Percentiles rank a stretch among this genome's conserved stretches.
phyloP scores from a whole-genome alignment of 2,797 vertebrate species.

The Jordanella pulchra region DNA sequence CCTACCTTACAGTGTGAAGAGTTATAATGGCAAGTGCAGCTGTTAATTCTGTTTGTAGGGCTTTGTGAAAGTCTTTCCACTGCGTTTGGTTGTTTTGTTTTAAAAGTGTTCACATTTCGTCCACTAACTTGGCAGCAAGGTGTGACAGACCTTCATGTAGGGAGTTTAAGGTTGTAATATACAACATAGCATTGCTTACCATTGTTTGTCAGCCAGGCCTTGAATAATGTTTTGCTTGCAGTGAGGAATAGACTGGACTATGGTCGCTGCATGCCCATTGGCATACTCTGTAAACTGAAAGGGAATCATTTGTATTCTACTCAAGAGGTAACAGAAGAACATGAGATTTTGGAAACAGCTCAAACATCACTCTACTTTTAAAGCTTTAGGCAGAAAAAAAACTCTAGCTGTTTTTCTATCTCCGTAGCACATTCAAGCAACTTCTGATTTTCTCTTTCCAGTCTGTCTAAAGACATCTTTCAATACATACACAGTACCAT shows the following conservation, averaged over 20 bases:
- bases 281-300: conserved; percentile 78
- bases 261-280: conserved; percentile 78
- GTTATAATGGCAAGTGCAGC: background rate
- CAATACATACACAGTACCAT: conserved; percentile 22
- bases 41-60: background rate
- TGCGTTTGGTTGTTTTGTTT: background rate
- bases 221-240: conserved; percentile 75
- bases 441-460: conserved; percentile 63
- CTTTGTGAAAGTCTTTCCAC: background rate
- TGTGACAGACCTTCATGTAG: conserved; percentile 68
- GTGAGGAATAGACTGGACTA: conserved; percentile 79
- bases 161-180: conserved; percentile 58
- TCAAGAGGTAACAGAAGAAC: conserved; percentile 84
- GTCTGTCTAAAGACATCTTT: conserved; percentile 22
- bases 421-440: conserved; percentile 71
- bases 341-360: conserved; percentile 84
- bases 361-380: conserved; percentile 79
- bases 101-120: background rate
- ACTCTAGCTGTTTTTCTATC: conserved; percentile 64
- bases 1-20: background rate
- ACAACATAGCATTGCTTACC: conserved; percentile 54
- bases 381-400: conserved; percentile 74
- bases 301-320: conserved; percentile 84
- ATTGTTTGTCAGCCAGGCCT: conserved; percentile 81
- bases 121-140: conserved; percentile 31